Evolutionary conservation across 2,113 vertebrate genomes (phyloP), one percentile per base, ranked within the genome.

Genomic region (Dolichotis patagonum): DNA sequence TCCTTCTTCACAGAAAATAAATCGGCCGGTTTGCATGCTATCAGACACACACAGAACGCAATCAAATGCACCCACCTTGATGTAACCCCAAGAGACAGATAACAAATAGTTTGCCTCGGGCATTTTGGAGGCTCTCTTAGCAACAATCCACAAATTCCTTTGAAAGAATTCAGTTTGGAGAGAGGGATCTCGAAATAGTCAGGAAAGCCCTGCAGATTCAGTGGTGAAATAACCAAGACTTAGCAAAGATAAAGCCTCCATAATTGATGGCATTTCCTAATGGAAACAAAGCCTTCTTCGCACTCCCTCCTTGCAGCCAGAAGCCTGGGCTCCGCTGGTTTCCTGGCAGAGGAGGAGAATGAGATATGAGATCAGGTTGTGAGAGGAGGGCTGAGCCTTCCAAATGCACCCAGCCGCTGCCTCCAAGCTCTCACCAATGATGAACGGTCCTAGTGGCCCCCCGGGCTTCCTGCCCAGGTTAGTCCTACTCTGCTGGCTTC

Each of bases 1-100:
- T 89, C 71, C 90, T 49, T 78, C 81, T 77, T 88, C 75, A 81
- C 90, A 85, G 56, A 94, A 93, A 95, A 95, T 60, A 85, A 81
- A 89, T 89, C 46, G 46, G 46, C 46, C 46, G 13, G 35, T 85
- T 65, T 87, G 38, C 81, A 90, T 87, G 88, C 95, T 75, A 78
- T 41, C 85, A 93, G 89, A 86, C 54, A 56, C 54, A 96, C 92
- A 93, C 46, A 28, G 13, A 43, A 90, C 5, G 84, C 54, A 96
- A 75, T 92, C 85, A 96, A 32, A 96, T 46, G 7, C 97, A 99
- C 99, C 99, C 99, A 99, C 99, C 99, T 99, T 99, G 95, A 99
- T 99, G 96, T 99, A 99, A 98, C 99, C 99, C 99, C 99, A 99
- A 98, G 99, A 99, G 86, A 99, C 99, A 90, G 99, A 99, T 83